These are phyloP conservation scores for Chloroclystis v-ata DNA, from an alignment of 2,888 invertebrate species.

Conservation along the genomic window DNA sequence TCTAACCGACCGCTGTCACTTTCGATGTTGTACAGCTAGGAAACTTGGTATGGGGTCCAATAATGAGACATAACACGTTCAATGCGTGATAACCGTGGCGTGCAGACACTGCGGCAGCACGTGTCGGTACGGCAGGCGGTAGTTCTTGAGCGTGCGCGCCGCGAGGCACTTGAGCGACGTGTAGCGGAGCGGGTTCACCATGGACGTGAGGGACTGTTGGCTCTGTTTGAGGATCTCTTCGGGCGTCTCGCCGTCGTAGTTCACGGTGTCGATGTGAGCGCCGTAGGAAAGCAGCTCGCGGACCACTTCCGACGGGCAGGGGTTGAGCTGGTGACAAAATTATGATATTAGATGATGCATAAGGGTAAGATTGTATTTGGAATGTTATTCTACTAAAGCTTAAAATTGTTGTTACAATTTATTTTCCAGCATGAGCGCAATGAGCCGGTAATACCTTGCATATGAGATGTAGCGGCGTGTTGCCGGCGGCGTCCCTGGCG, in stretches of 20 bases:
- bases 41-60: background rate
- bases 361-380: no score
- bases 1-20: no score
- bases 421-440: no score
- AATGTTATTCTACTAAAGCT: no score
- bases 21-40: background rate
- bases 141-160: slow-evolving; percentile 86
- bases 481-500: slow-evolving; percentile 88
- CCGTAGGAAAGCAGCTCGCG: slow-evolving; percentile 86
- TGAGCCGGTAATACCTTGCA: slow-evolving; percentile 82
- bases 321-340: slow-evolving; percentile 56
- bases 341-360: no score
- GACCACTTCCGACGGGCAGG: slow-evolving; percentile 84
- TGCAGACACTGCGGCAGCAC: slow-evolving; percentile 76
- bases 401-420: no score
- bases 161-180: slow-evolving; percentile 91
- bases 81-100: slow-evolving; percentile 67
- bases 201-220: slow-evolving; percentile 80
- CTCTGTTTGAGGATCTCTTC: slow-evolving; percentile 79
- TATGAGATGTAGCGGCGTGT: slow-evolving; percentile 92
- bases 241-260: slow-evolving; percentile 87
- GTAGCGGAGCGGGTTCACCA: slow-evolving; percentile 87
- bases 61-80: slow-evolving; percentile 26
- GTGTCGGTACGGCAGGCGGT: slow-evolving; percentile 81
- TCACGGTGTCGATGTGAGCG: slow-evolving; percentile 90